Evolutionary conservation across 2,888 invertebrate species (phyloP), one percentile per base, ranked within the genome.

Genomic region (Antheraea assamensis): DNA sequence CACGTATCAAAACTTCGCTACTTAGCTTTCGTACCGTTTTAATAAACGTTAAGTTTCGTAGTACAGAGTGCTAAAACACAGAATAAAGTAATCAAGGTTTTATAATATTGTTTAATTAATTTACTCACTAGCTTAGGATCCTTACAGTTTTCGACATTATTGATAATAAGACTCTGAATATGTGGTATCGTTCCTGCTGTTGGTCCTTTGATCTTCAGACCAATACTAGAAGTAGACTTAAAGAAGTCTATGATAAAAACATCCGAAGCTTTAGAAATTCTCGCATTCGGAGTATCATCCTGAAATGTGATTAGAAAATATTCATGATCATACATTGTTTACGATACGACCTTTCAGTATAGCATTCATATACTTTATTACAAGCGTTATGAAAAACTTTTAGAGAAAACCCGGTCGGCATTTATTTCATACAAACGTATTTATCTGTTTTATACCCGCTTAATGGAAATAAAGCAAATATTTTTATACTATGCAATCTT

Each of bases 141-240:
- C 7, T 79, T 61, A 73, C 87, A 87, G 49, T 80, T 81, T 70
- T 87, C 81, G 1, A 80, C 76, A 15, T 68, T 73, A 71, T 86
- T 81, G 2, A 86, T 76, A 0, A 72, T 70, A 10, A 85, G 68
- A n/a, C 79, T 81, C 7, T 76, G 76, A 1, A 84, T 47, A 21
- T 86, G 85, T 1, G 87, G 85, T 15, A 86, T 75, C 1, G 80
- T 77, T 0, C 85, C 84, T 10, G 70, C 73, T 5, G 74, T 55
- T 15, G 80, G 76, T 0, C 83, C 83, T 72, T 78, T 79, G 0
- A 83, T 80, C 10, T 72, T 17, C 0, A 83, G 24, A 3, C n/a
- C 27, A 27, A 73, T 52, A 13, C 70, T 64, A 19, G 64, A 17
- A 30, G 27, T 15, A 2, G 30, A 31, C 3, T 66, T 17, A n/a